Base-by-base conservation (phyloP, 2,888 invertebrate species). In the Drosophila picticornis region DNA sequence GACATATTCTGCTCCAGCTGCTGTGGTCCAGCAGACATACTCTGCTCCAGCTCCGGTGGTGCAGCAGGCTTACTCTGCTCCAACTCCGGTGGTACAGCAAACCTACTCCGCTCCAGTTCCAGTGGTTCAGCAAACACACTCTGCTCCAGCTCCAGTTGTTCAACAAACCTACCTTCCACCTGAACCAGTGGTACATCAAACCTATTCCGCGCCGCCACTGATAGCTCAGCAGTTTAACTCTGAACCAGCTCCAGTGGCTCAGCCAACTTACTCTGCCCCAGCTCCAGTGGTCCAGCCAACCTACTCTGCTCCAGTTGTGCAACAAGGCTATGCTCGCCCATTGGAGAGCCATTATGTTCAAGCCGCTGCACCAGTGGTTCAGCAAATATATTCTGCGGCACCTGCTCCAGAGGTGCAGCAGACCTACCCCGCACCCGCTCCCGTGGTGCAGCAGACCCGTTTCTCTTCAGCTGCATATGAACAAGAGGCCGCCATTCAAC, bases 151-250 rank as follows among this genome's bases (percentile, higher is more conserved):
- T 16, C 22, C 31, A 22, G 31, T 57, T 1, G 22, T 31, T n/a
- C 38, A 56, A 13, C 27, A 40, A 5, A 40, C 6, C n/a, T 25
- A 56, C 19, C 48, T 74, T 1, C 57, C 69, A 0, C 57, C 74
- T 0, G 63, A 60, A n/a, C 55, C 61, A 25, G 57, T 46, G 2
- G 73, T 58, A 11, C 73, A 77, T n/a, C 59, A 77, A 25, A 62
- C 67, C 10, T 74, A 65, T 36, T 51, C 63, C 2, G 63, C 61
- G 43, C 72, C 60, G 6, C 5, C 34, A 16, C 34, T 13, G 34
- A 29, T 50, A 27, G 27, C 27, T 50, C 50, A 50, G 29, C 50
- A 50, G 6, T 34, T 9, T 10, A 19, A 56, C 11, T 51, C 76
- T 1, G 69, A 65, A 0, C 64, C 74, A 31, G 29, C 27, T 29